phyloP scores from a whole-genome alignment of 1,140 invertebrate species.

The Drosophila jambulina region DNA sequence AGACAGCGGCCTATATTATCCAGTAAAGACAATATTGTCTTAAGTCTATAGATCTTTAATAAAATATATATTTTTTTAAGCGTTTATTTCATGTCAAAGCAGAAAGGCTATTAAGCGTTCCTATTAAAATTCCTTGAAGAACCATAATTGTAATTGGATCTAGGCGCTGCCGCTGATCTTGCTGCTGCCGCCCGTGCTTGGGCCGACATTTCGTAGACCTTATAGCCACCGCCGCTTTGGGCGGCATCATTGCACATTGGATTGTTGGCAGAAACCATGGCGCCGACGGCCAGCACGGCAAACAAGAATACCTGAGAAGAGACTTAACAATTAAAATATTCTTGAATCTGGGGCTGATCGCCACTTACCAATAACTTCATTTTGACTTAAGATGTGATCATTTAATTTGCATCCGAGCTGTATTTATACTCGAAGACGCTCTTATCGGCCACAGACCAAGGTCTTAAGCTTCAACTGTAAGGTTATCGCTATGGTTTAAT shows the following conservation, averaged over 20 bases:
- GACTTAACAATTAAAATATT: not conserved
- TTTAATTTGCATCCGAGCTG: no score
- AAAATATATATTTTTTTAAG: not conserved
- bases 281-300: not conserved
- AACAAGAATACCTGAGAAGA: not conserved
- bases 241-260: not conserved
- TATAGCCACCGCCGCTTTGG: not conserved
- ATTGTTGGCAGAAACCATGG: not conserved
- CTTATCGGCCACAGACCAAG: not conserved
- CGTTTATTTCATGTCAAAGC: not conserved
- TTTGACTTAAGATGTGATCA: not conserved
- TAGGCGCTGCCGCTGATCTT: not conserved
- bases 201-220: not conserved
- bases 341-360: not conserved
- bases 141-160: not conserved
- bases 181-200: not conserved
- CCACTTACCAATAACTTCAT: slow-evolving; percentile 8
- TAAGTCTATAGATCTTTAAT: no score
- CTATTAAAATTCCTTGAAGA: not conserved
- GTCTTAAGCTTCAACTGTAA: not conserved
- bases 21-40: no score
- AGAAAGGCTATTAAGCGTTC: not conserved
- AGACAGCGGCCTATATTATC: no score
- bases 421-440: not conserved
- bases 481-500: not conserved